phyloP scores from a whole-genome alignment of 2,797 vertebrate genomes.

The Chromobotia macracanthus region DNA sequence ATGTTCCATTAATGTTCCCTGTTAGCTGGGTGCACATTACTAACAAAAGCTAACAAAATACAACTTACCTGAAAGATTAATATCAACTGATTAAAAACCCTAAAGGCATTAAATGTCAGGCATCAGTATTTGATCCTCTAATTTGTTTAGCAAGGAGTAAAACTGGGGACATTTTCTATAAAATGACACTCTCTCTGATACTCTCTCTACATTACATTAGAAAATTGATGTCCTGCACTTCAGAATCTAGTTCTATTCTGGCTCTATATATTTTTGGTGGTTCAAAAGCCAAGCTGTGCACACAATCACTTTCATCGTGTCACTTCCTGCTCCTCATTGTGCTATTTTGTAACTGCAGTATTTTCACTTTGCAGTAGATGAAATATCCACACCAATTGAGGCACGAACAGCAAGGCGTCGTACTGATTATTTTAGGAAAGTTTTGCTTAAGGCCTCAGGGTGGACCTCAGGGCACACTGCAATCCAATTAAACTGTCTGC shows the following conservation, averaged over 20 bases:
- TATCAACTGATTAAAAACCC: too few relatives aligned
- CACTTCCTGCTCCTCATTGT: constrained; percentile 4
- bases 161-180: constrained; percentile 24
- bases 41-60: too few relatives aligned
- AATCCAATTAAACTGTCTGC: constrained; percentile 39
- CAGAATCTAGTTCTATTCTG: neutral
- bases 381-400: constrained; percentile 14
- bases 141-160: neutral
- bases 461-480: constrained; percentile 24
- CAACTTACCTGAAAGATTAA: too few relatives aligned
- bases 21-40: too few relatives aligned
- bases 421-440: constrained; percentile 18
- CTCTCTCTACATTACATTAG: constrained; percentile 20
- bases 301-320: constrained; percentile 26
- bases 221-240: constrained; percentile 16
- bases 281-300: constrained; percentile 29
- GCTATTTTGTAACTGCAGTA: constrained; percentile 23
- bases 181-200: neutral
- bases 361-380: constrained; percentile 25
- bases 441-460: constrained; percentile 31
- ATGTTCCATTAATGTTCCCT: too few relatives aligned
- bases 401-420: constrained; percentile 1
- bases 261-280: constrained; percentile 12
- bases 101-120: too few relatives aligned
- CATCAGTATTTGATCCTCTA: neutral